These are phyloP conservation scores for Microcebus tavaratra DNA, from an alignment of 2,113 vertebrate genomes.

Conservation along the genomic window DNA sequence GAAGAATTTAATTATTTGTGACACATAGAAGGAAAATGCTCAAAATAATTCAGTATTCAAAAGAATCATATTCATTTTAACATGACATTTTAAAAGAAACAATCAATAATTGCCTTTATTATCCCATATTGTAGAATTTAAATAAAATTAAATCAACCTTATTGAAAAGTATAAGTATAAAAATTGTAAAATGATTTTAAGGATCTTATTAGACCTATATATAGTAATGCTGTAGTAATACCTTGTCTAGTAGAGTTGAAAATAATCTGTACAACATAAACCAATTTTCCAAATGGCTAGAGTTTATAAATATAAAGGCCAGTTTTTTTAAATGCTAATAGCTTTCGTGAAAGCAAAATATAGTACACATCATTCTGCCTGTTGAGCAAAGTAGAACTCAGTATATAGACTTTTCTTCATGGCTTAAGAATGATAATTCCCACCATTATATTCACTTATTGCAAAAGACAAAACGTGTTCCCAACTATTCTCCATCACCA, in stretches of 20 bases:
- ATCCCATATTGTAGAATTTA: constrained; percentile 13
- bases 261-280: not conserved
- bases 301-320: constrained; percentile 6
- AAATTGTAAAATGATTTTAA: constrained; percentile 14
- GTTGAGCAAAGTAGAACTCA: not conserved
- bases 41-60: constrained; percentile 48
- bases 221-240: not conserved
- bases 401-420: not conserved
- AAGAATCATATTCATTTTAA: constrained; percentile 51
- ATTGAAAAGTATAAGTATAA: constrained; percentile 14
- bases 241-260: constrained; percentile 15
- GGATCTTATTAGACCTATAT: not conserved
- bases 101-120: constrained; percentile 15
- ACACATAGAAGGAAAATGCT: not conserved
- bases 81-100: constrained; percentile 23
- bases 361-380: not conserved
- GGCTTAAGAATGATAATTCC: not conserved
- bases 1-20: not conserved
- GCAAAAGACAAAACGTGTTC: not conserved
- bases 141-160: constrained; percentile 47
- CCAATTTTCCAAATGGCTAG: constrained; percentile 22
- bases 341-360: constrained; percentile 22
- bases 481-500: not conserved
- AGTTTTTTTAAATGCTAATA: not conserved
- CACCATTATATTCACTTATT: not conserved